Base-by-base conservation (phyloP, 2,888 invertebrate species). In the Amblyjoppa proteus region DNA sequence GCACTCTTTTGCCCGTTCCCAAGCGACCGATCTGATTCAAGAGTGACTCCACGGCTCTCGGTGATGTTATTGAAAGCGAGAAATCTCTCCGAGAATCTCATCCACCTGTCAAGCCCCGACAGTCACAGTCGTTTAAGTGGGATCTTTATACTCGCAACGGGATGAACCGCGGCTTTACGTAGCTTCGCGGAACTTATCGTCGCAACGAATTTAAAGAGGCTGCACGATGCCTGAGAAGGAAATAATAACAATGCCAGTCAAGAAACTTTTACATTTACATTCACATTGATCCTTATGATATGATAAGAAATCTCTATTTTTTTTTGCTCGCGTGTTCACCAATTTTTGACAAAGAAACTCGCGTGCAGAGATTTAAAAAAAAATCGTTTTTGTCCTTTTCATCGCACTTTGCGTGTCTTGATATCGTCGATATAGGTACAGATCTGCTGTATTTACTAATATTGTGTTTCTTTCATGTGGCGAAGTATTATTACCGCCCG, bases 41-140 rank as follows among this genome's bases (percentile, higher is more conserved):
- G 45, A 73, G 76, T 76, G 76, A 38, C 53, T 77, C 77, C 16
- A 31, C 51, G 51, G 16, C 81, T 77, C 68, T 61, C 64, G 76
- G 80, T 66, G 81, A 83, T 85, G 83, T 85, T 80, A 85, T 79
- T 77, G 73, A 80, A 77, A 80, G 83, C 77, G 73, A 77, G 82
- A 81, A 83, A 83, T 61, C 80, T 83, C 76, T 77, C 74, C 61
- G 76, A 69, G 83, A 81, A 81, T 86, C 80, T 81, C 83, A 28
- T 73, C 71, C 73, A 68, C 53, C 25, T 66, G 41, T 66, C 77
- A 77, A 53, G 58, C 28, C 25, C 31, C 78, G 83, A 71, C 68
- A 76, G 58, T 85, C 81, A 69, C 51, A 56, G 78, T 77, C 82
- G 71, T 80, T 85, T 68, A 82, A 61, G 53, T n/a, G 61, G 45